Conservation (phyloP, 2,113 vertebrate genomes). For the Sphaerodactylus townsendi region DNA sequence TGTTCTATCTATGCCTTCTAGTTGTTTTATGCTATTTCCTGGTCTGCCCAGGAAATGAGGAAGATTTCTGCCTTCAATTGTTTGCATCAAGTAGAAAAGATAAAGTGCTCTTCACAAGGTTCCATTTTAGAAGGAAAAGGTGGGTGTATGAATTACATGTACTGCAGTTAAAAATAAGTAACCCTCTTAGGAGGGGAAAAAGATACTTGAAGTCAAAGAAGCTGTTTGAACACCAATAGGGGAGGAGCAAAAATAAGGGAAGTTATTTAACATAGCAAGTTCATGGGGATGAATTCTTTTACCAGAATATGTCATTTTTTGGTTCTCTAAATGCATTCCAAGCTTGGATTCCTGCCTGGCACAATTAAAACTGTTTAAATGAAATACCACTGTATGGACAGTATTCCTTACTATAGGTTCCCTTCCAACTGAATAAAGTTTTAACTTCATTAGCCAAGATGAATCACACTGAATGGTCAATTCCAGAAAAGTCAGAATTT, state of each 20-base stretch:
- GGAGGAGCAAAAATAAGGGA: background rate
- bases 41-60: background rate
- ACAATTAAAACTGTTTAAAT: conserved; percentile 1
- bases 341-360: conserved; percentile 4
- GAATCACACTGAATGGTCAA: background rate
- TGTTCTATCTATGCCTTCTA: background rate
- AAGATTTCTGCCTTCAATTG: background rate
- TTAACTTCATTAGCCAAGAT: background rate
- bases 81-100: background rate
- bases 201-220: conserved; percentile 12
- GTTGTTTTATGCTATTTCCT: too few relatives aligned
- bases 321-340: background rate
- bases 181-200: background rate
- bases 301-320: background rate
- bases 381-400: background rate
- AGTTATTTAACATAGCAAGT: background rate
- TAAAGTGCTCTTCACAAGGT: background rate
- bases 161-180: background rate
- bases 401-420: background rate
- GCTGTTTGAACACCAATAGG: background rate
- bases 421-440: background rate
- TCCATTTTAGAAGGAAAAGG: conserved; percentile 8
- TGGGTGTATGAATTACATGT: background rate
- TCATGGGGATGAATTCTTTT: background rate
- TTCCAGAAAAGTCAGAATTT: background rate